Percentiles rank a stretch among this genome's conserved stretches.
These are phyloP conservation scores for Drosophila nebulosa DNA, from an alignment of 1,140 invertebrate genomes.

Conservation along the genomic window DNA sequence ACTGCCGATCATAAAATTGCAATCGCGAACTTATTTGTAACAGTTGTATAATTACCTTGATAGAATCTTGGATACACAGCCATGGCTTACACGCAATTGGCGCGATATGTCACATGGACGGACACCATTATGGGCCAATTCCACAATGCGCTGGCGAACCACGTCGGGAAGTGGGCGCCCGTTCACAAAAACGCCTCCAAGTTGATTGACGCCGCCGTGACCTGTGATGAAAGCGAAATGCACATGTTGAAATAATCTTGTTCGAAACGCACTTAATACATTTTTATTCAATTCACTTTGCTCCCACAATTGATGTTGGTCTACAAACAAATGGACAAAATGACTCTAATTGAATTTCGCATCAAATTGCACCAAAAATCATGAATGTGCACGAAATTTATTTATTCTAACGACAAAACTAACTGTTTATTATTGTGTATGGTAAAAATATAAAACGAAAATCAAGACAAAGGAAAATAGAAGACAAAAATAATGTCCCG, in stretches of 20 bases:
- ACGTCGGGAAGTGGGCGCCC: conserved; percentile 96
- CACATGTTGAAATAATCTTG: neutral
- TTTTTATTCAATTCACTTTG: neutral
- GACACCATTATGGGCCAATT: conserved; percentile 96
- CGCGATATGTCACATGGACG: conserved; percentile 96
- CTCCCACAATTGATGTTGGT: too few species aligned
- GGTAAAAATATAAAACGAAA: too few species aligned
- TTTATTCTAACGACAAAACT: too few species aligned
- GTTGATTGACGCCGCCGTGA: conserved; percentile 97
- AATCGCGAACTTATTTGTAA: too few species aligned
- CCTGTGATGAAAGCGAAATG: conserved; percentile 83
- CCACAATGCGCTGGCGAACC: conserved; percentile 96
- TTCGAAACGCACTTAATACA: neutral
- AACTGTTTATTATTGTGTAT: too few species aligned
- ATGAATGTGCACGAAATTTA: too few species aligned
- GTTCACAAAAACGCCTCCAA: conserved; percentile 98
- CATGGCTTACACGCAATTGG: conserved; percentile 94
- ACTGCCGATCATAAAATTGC: too few species aligned
- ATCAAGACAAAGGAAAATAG: too few species aligned
- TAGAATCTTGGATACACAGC: conserved; percentile 96
- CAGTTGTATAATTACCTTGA: conserved; percentile 90
- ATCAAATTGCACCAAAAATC: too few species aligned
- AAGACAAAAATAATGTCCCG: too few species aligned
- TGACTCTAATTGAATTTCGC: too few species aligned
- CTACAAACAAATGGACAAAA: too few species aligned